A percentile compares a stretch with the other conserved stretches of the same genome.
Evolutionary conservation across 1,140 invertebrate genomes (phyloP).

Genomic region (Trachymyrmex septentrionalis): DNA sequence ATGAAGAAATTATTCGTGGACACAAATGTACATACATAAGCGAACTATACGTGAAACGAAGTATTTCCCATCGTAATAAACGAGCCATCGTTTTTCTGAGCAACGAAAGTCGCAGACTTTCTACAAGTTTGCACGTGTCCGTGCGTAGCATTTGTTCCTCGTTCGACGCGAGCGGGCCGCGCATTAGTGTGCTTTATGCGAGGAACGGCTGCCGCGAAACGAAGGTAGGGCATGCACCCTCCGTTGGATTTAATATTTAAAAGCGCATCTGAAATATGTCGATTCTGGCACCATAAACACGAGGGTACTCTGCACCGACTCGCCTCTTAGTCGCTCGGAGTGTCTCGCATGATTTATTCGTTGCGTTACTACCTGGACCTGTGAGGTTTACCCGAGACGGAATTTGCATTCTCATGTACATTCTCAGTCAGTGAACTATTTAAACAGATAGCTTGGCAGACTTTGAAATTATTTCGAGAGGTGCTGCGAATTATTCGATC

Average conservation of each 20-base stretch:
- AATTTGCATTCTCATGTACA: constrained; percentile 73
- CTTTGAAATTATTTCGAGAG: constrained; percentile 33
- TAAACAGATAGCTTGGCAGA: constrained; percentile 1
- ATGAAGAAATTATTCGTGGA: not conserved
- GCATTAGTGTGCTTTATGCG: constrained; percentile 68
- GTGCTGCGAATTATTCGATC: not conserved
- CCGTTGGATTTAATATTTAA: constrained; percentile 75
- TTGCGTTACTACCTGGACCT: constrained; percentile 68
- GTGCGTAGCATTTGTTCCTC: constrained; percentile 51
- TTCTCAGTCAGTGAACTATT: constrained; percentile 39
- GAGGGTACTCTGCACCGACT: constrained; percentile 48
- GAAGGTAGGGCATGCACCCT: constrained; percentile 62
- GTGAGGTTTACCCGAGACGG: constrained; percentile 72
- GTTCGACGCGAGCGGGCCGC: constrained; percentile 59
- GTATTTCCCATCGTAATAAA: constrained; percentile 44
- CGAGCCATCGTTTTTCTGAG: constrained; percentile 27
- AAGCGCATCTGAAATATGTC: constrained; percentile 82
- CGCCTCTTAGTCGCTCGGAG: constrained; percentile 56
- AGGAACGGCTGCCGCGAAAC: constrained; percentile 49
- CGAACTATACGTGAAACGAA: not conserved
- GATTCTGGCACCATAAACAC: constrained; percentile 83
- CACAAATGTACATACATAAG: not conserved
- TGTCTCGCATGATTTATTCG: constrained; percentile 74
- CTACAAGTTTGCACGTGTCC: constrained; percentile 29
- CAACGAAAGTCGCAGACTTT: constrained; percentile 49